phyloP scores from a whole-genome alignment of 2,888 invertebrate genomes.

The Drosophila picticornis region DNA sequence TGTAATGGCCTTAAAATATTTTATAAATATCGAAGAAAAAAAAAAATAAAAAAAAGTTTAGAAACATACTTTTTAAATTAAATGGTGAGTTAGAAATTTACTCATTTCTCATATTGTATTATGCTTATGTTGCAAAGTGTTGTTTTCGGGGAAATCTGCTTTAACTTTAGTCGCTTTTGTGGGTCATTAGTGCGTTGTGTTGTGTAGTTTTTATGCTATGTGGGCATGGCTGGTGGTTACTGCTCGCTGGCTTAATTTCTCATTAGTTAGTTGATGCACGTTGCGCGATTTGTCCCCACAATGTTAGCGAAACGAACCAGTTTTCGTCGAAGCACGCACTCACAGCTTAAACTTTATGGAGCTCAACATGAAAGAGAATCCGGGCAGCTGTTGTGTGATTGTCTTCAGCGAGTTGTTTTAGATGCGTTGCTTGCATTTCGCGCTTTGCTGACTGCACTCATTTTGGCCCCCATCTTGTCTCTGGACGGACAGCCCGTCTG shows the following conservation, averaged over 20 bases:
- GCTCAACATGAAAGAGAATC: constrained; percentile 20
- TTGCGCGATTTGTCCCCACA: constrained; percentile 70
- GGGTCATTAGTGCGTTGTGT: constrained; percentile 70
- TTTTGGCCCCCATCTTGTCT: constrained; percentile 18
- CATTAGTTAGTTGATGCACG: constrained; percentile 78
- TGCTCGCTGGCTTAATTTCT: constrained; percentile 64
- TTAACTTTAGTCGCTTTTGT: constrained; percentile 47
- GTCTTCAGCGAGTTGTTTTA: constrained; percentile 37
- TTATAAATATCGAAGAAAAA: background rate
- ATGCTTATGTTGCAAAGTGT: constrained; percentile 16
- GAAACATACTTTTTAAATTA: background rate
- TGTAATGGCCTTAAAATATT: no score
- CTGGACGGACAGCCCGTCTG: background rate
- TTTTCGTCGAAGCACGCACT: constrained; percentile 40
- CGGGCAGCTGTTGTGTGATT: constrained; percentile 33
- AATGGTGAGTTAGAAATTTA: background rate
- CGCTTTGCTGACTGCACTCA: constrained; percentile 51
- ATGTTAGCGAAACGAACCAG: constrained; percentile 51
- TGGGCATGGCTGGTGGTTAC: constrained; percentile 12
- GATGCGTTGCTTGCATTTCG: constrained; percentile 55
- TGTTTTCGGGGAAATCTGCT: constrained; percentile 18
- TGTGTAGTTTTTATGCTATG: constrained; percentile 44
- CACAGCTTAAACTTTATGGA: constrained; percentile 46
- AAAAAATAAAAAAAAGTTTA: no score
- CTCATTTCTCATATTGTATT: background rate